These are phyloP conservation scores for Oopsacas minuta DNA, from an alignment of 37 sponge, comb jelly and placozoan genomes.

Conservation along the genomic window DNA sequence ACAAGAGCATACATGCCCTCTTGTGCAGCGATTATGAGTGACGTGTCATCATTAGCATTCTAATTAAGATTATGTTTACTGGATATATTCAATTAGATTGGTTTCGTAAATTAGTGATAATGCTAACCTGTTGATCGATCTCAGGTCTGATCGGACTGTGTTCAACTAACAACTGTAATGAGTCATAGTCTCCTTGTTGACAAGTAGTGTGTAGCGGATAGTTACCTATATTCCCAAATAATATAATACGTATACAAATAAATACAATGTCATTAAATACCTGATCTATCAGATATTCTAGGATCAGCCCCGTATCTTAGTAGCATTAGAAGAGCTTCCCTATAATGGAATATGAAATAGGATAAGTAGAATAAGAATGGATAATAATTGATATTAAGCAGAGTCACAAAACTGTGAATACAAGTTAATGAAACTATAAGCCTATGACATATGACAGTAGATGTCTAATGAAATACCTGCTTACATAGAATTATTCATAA, in stretches of 20 bases:
- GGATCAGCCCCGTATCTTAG: conserved; percentile 5
- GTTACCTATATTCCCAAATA: conserved; percentile 23
- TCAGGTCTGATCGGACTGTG: conserved; percentile 66
- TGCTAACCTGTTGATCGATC: conserved; percentile 49
- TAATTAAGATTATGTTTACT: neutral
- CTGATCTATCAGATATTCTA: conserved; percentile 18
- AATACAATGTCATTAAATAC: neutral
- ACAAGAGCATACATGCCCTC: neutral
- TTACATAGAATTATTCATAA: no score
- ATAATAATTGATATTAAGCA: no score
- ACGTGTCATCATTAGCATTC: neutral
- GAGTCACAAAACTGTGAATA: no score
- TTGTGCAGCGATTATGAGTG: neutral
- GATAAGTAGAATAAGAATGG: neutral
- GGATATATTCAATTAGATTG: no score
- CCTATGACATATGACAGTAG: no score
- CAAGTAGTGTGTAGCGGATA: conserved; percentile 61
- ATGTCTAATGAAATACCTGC: no score
- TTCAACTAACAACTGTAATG: conserved; percentile 39
- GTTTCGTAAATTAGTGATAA: no score
- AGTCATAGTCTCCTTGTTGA: conserved; percentile 70
- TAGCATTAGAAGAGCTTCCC: conserved; percentile 22
- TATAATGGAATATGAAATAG: neutral
- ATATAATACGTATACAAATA: neutral
- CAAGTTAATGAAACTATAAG: no score